Evolutionary conservation across 2,888 invertebrate species (phyloP), one percentile per base, ranked within the genome.

Genomic region (Coelogynopora nodosa): DNA sequence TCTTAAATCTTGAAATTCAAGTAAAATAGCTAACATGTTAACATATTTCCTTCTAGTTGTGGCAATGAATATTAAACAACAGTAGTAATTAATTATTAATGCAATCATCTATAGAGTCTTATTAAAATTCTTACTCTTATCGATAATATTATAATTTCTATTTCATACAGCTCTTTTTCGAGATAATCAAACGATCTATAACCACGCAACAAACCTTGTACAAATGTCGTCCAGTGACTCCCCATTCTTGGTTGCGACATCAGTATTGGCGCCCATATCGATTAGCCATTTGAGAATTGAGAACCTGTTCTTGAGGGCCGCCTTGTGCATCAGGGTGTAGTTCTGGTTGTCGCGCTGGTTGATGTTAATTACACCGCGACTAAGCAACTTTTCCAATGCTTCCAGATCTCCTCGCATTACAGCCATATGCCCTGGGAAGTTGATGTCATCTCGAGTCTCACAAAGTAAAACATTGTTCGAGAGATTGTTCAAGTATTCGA

Each of bases 201-300:
- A n/a, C n/a, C n/a, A n/a, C n/a, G n/a, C n/a, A n/a, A n/a, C n/a
- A n/a, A n/a, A n/a, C n/a, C n/a, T n/a, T n/a, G n/a, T n/a, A n/a
- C n/a, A n/a, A n/a, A n/a, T n/a, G n/a, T n/a, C n/a, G n/a, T n/a
- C n/a, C n/a, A n/a, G n/a, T n/a, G n/a, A n/a, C n/a, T n/a, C n/a
- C n/a, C n/a, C n/a, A n/a, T n/a, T n/a, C n/a, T 67, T 67, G 67
- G 13, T 67, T n/a, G 67, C n/a, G 67, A n/a, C 67, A 18, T 67
- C n/a, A 13, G n/a, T n/a, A 67, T 67, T 67, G 13, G 84, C 84
- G 1, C 84, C 84, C 28, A 49, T 31, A 23, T 23, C 67, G 1
- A 84, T n/a, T 81, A 84, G 31, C 31, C 49, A 84, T 49, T 84
- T 84, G 1, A 84, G 49, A 81, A 84, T 67, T 0, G n/a, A n/a